Conservation (phyloP, 2,888 invertebrate species). For the Eupithecia inturbata region DNA sequence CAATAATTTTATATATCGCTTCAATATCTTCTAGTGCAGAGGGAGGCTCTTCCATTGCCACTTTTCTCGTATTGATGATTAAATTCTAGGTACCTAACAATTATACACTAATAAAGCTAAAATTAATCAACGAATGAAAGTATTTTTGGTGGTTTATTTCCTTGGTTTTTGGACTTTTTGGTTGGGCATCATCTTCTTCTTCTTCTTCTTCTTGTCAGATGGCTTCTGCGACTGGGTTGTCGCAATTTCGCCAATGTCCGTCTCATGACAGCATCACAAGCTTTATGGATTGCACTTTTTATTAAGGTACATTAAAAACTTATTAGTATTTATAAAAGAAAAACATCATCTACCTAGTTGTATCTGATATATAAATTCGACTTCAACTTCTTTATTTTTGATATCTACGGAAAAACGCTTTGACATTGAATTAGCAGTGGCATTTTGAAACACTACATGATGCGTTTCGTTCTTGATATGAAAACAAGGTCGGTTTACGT, state of each 20-base stretch:
- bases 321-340: no score
- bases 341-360: no score
- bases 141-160: constrained; percentile 1
- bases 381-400: no score
- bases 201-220: no score
- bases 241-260: no score
- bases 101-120: not conserved
- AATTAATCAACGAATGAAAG: not conserved
- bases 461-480: constrained; percentile 1
- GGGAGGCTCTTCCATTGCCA: not conserved
- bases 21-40: constrained; percentile 4
- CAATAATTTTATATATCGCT: constrained; percentile 33
- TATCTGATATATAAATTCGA: no score
- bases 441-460: not conserved
- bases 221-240: no score
- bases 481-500: not conserved
- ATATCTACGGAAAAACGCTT: no score
- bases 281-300: no score
- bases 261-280: no score
- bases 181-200: no score
- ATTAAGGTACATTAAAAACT: no score
- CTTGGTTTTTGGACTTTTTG: not conserved
- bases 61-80: not conserved
- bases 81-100: not conserved
- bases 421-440: constrained; percentile 1